Base-by-base conservation (phyloP, 30 jellyfish, hydroid and myxozoan species). In the Catostylus mosaicus region DNA sequence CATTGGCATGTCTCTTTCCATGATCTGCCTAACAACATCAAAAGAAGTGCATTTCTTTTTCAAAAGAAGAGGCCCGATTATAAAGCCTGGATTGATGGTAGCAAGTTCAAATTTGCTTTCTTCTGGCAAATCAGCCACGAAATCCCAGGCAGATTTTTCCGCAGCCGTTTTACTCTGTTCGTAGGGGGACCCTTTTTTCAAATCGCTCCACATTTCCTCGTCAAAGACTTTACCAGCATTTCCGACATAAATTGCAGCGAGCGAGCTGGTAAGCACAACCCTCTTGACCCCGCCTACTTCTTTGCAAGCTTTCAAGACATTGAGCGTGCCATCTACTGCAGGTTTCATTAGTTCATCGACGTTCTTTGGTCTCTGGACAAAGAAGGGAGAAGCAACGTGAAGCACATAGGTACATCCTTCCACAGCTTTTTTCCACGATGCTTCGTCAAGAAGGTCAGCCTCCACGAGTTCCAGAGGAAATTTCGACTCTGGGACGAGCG, bases 71-170 rank as follows among this genome's bases (percentile, higher is more conserved):
- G 90, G 90, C 19, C 90, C 90, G 4, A 50, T 31, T 33, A 80
- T 71, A 7, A 80, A 64, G 18, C 90, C 83, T 0, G 90, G 90
- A 37, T 80, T 65, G 70, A 80, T 68, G 11, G 62, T 69, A 22
- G 52, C 78, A 38, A 80, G 63, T 70, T 80, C 90, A 47, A 80
- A 65, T 33, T 80, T 66, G 51, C 47, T 62, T 1, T 66, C 83
- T 1, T 80, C 83, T 9, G 90, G 90, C 36, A 80, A 47, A 0
- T 67, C 77, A 20, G 59, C 67, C 16, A 80, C 90, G 23, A 65
- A 80, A 16, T 80, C 90, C 90, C 90, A 80, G 1, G 90, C 90
- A 45, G 90, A 83, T 19, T 80, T 80, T 34, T 80, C 90, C 4
- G 90, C 90, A 14, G 72, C 30, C 12, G 66, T 40, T 34, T 80